Conservation (phyloP, 2,888 invertebrate genomes). For the Sphecodes monilicornis region DNA sequence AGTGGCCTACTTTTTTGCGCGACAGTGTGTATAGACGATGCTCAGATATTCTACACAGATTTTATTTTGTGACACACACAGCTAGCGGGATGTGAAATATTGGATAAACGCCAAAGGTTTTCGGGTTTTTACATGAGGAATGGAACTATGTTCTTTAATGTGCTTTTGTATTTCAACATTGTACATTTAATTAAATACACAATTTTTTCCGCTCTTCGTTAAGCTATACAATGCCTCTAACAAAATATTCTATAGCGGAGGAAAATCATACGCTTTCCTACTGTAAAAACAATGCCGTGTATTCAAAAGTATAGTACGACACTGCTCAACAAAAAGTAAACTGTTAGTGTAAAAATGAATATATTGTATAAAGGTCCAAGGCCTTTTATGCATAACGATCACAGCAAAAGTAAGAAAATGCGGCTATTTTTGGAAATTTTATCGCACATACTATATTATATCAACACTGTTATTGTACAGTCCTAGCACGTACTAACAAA, state of each 20-base stretch:
- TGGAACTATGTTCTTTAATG: background rate
- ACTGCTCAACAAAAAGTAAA: background rate
- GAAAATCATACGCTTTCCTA: background rate
- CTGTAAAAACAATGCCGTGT: background rate
- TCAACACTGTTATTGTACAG: background rate
- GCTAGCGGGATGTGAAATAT: background rate
- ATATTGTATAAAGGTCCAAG: background rate
- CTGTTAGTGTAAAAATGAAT: background rate
- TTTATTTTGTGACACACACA: background rate
- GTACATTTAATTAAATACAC: background rate
- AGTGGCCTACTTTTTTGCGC: slow-evolving; percentile 3
- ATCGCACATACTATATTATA: background rate
- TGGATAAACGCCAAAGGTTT: background rate
- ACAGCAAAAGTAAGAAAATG: background rate
- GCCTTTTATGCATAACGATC: background rate
- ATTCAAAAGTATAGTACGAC: background rate
- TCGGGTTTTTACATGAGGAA: background rate
- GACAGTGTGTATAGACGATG: background rate
- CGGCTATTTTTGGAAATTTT: background rate
- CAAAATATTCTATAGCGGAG: background rate
- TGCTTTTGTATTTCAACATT: background rate
- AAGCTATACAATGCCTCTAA: background rate
- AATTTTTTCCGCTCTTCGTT: background rate
- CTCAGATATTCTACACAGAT: background rate
- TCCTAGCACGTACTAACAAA: background rate